phyloP scores from a whole-genome alignment of 2,888 invertebrate genomes.

The Ellobium chinense region DNA sequence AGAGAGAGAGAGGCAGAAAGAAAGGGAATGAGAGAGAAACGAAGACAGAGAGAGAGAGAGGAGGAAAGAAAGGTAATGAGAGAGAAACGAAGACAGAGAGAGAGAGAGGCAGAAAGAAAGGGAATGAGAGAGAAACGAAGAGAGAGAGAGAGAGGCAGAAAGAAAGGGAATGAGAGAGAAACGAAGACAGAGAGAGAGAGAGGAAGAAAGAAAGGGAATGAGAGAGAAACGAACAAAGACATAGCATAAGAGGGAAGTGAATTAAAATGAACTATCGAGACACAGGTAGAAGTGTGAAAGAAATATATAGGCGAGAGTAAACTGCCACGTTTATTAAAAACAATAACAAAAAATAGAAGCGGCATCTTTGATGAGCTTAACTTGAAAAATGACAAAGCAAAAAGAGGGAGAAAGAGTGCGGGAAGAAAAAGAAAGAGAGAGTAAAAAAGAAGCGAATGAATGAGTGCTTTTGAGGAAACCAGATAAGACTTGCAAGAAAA shows the following conservation, averaged over 20 bases:
- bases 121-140: slow-evolving; percentile 1
- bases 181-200: neutral
- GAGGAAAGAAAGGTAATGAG: neutral
- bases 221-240: neutral
- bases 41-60: neutral
- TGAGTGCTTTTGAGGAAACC: too few relatives aligned
- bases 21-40: neutral
- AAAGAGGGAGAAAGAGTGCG: neutral
- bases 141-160: slow-evolving; percentile 7
- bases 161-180: neutral
- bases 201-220: neutral
- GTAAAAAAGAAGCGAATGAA: neutral
- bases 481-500: too few relatives aligned
- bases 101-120: neutral
- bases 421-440: neutral
- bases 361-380: too few relatives aligned
- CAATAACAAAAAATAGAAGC: too few relatives aligned
- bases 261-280: too few relatives aligned
- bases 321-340: too few relatives aligned
- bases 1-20: neutral
- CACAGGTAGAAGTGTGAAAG: too few relatives aligned
- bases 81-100: neutral
- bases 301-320: too few relatives aligned
- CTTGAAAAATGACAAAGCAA: slow-evolving; percentile 6
- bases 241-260: too few relatives aligned